Evolutionary conservation across 2,888 invertebrate species (phyloP).

Genomic region (Tetanocera ferruginea): DNA sequence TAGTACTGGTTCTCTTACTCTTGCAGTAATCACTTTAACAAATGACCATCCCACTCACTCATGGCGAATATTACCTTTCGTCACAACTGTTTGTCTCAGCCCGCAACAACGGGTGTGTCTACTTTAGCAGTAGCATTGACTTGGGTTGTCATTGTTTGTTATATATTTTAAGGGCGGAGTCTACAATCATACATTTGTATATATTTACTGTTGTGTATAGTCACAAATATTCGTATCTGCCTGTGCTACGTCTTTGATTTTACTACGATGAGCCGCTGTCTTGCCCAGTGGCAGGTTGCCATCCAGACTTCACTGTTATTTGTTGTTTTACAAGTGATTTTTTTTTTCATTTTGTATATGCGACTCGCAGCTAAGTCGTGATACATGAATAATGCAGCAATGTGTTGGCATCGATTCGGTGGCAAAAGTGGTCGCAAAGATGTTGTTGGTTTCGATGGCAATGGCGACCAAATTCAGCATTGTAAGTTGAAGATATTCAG

Average conservation of each 20-base stretch:
- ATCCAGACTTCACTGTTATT: constrained; percentile 16
- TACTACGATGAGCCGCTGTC: not conserved
- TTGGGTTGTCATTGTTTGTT: not conserved
- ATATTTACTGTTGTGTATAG: not conserved
- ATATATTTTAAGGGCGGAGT: no score
- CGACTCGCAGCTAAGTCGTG: not conserved
- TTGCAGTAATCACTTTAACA: not conserved
- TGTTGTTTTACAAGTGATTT: constrained; percentile 4
- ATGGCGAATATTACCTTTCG: not conserved
- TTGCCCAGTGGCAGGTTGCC: constrained; percentile 30
- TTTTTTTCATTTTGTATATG: not conserved
- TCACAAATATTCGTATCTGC: not conserved
- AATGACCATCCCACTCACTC: not conserved
- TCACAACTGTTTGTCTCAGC: not conserved
- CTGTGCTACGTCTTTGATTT: not conserved
- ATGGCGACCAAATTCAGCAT: constrained; percentile 31
- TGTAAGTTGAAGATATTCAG: constrained; percentile 17
- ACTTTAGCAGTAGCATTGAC: not conserved
- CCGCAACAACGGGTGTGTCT: not conserved
- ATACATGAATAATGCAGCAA: constrained; percentile 28
- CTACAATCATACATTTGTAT: no score
- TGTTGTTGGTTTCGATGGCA: constrained; percentile 27
- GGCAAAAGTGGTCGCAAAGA: constrained; percentile 13
- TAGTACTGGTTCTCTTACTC: not conserved
- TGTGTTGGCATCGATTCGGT: constrained; percentile 6